Base-by-base conservation (phyloP, 2,113 vertebrate species). In the Pionites leucogaster region DNA sequence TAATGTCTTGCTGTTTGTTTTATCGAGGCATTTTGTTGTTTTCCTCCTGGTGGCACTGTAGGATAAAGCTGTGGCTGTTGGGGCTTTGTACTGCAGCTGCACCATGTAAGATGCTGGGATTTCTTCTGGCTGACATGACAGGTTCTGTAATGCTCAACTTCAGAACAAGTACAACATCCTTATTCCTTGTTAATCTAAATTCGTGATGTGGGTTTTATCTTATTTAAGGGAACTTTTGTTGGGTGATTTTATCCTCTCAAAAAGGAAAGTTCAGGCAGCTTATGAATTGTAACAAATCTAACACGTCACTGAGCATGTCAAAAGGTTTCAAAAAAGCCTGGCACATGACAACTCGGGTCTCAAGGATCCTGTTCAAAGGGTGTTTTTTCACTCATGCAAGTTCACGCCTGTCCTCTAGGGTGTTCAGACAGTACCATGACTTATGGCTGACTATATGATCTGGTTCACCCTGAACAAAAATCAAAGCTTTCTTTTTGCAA, bases 31-130 rank as follows among this genome's bases (percentile, higher is more conserved):
- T 88, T 91, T 85, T 85, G 70, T 85, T 91, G 70, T 85, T 95
- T 94, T 93, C 94, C 88, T 95, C 67, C 82, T 90, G 90, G 88
- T 93, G 88, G 93, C 94, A 92, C 75, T 93, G 88, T 24, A 85
- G 79, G 92, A 86, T 52, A 88, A 71, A 46, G 31, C 44, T 39
- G 33, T 52, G 70, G 35, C 52, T 11, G 2, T 2, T 20, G 44
- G 37, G 69, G 14, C 15, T 49, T 24, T 17, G 23, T 19, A 22
- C 59, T 59, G 47, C 70, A 68, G 50, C 77, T 76, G 35, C 71
- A 82, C 64, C 22, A 10, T 31, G 57, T 41, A 41, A 60, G 37
- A 59, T 53, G 67, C 46, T 46, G 93, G 17, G 28, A n/a, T 80
- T 64, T 35, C 41, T 71, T 68, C 31, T 82, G 5, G 11, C 39